Percentiles rank a stretch among this genome's conserved stretches.
Conservation (phyloP, 2,888 invertebrate species). For the Caenorhabditis sp. region DNA sequence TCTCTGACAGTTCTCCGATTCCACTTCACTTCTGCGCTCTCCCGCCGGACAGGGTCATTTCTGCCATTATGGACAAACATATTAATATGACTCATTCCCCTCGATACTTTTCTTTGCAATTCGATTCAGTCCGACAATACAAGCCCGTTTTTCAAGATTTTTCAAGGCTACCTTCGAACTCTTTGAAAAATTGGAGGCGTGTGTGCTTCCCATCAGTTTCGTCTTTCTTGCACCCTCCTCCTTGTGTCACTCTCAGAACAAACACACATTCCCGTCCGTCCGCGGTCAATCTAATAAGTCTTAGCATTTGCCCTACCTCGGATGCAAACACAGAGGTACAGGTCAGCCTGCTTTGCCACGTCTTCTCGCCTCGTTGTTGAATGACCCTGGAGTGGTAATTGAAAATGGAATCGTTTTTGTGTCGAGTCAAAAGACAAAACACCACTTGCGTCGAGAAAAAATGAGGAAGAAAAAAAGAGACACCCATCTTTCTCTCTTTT, state of each 20-base stretch:
- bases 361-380: background rate
- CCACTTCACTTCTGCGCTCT: too few relatives aligned
- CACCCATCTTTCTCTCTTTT: constrained; percentile 12
- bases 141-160: background rate
- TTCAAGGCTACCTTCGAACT: too few relatives aligned
- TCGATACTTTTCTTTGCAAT: constrained; percentile 40
- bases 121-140: constrained; percentile 34
- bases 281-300: constrained; percentile 49
- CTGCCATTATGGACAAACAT: constrained; percentile 34
- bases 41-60: too few relatives aligned
- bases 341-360: constrained; percentile 19
- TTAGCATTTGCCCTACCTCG: background rate
- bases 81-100: constrained; percentile 33
- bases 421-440: background rate
- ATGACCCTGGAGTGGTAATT: background rate
- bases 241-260: constrained; percentile 43
- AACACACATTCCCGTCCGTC: constrained; percentile 23
- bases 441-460: background rate
- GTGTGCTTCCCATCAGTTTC: constrained; percentile 8
- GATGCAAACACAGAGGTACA: constrained; percentile 18
- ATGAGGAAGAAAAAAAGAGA: constrained; percentile 3
- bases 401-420: too few relatives aligned
- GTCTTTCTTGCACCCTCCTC: constrained; percentile 6
- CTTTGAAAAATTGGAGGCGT: background rate
- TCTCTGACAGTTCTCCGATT: too few relatives aligned